A percentile compares a stretch with the other conserved stretches of the same genome.
Conservation (phyloP, 2,113 vertebrate species). For the Sinocyclocheilus grahami region DNA sequence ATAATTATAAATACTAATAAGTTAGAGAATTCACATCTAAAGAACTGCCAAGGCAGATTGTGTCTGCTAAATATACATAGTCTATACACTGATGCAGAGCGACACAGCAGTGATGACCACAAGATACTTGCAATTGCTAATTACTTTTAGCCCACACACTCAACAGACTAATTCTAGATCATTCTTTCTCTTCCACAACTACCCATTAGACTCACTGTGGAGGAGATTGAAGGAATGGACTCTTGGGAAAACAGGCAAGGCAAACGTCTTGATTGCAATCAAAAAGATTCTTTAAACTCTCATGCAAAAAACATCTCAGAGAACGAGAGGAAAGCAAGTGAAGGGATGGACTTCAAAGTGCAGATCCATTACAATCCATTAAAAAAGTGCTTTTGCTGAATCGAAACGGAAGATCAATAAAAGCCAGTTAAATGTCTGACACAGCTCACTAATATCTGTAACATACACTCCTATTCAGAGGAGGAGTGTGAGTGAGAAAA, state of each 20-base stretch:
- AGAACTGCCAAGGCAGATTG: neutral
- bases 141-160: conserved; percentile 27
- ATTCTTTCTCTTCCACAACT: conserved; percentile 6
- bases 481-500: conserved; percentile 25
- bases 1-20: neutral
- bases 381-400: conserved; percentile 73
- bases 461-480: conserved; percentile 67
- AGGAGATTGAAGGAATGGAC: neutral
- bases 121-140: conserved; percentile 6
- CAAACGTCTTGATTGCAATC: neutral
- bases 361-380: conserved; percentile 77
- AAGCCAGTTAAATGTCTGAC: conserved; percentile 76
- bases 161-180: conserved; percentile 35
- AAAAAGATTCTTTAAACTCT: conserved; percentile 24
- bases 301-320: conserved; percentile 17
- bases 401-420: conserved; percentile 74
- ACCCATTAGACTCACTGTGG: neutral
- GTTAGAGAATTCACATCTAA: neutral
- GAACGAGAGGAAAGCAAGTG: conserved; percentile 49
- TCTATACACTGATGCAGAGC: conserved; percentile 14
- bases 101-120: conserved; percentile 4
- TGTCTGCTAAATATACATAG: conserved; percentile 4
- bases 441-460: conserved; percentile 77
- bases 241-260: conserved; percentile 24
- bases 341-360: conserved; percentile 68